These are phyloP conservation scores for Glareola pratincola DNA, from an alignment of 2,113 vertebrate genomes.

Conservation along the genomic window DNA sequence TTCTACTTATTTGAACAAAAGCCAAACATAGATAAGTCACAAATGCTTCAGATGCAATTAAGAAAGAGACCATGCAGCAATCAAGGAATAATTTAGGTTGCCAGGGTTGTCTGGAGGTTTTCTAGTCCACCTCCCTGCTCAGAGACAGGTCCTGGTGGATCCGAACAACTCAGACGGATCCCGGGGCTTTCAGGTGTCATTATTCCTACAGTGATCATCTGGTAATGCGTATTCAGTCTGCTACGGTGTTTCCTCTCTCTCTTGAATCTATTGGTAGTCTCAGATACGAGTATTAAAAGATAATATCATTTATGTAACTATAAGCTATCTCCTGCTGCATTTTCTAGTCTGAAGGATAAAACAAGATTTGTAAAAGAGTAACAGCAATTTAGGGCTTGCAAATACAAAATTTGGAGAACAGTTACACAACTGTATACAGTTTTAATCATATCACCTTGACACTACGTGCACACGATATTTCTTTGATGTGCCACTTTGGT, in stretches of 20 bases:
- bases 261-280: neutral
- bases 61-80: neutral
- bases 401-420: neutral
- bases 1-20: neutral
- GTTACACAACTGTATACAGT: neutral
- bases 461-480: neutral
- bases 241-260: neutral
- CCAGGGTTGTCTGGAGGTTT: neutral
- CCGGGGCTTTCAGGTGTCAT: neutral
- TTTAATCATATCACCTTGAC: neutral
- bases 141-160: neutral
- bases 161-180: neutral
- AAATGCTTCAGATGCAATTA: neutral
- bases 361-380: neutral
- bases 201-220: neutral
- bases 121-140: neutral
- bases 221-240: neutral
- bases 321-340: neutral
- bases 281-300: neutral
- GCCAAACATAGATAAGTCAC: neutral
- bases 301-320: slow-evolving; percentile 9
- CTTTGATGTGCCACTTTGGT: neutral
- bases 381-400: neutral
- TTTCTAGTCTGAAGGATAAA: neutral
- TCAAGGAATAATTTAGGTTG: neutral